Base-by-base conservation (phyloP, 2,888 invertebrate species). In the Limnephilus lunatus region DNA sequence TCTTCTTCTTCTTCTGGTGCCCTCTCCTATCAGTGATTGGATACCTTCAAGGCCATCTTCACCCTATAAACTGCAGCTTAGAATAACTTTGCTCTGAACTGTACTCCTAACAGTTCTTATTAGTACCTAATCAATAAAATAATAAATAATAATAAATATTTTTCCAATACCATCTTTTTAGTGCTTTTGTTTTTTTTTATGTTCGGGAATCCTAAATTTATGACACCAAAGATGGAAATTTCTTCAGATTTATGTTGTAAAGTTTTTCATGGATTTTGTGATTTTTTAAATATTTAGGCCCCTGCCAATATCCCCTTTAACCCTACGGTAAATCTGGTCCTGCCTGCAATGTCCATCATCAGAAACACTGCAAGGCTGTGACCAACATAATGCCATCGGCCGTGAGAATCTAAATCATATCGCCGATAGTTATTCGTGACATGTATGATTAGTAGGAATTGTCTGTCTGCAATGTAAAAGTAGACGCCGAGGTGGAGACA, bases 341-440 rank as follows among this genome's bases (percentile, higher is more conserved):
- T 68, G 68, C 25, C 53, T 68, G 25, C 68, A n/a, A 2, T n/a
- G 68, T 68, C 25, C 9, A 68, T n/a, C 68, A 68, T 68, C 68
- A n/a, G 68, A 25, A 68, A 7, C 68, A n/a, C 68, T 68, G 68
- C 68, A 68, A 68, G 68, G 68, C 68, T 68, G 68, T 68, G 68
- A 68, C 68, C 25, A 68, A 68, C 68, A 68, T 68, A 68, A 68
- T n/a, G n/a, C 68, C 9, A n/a, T 68, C 68, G 68, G 68, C 68
- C 68, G 68, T 68, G 68, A 68, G 68, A 68, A 68, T 68, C 68
- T 68, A 68, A 68, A 68, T 68, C 68, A 68, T 68, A 68, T 68
- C 68, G 68, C 68, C 68, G n/a, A 68, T 68, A 68, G 68, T 68
- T 68, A 68, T 68, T 68, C 68, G n/a, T 68, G n/a, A 68, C 68